Evolutionary conservation across 1,140 invertebrate genomes (phyloP).

Genomic region (Micrasema minimum): DNA sequence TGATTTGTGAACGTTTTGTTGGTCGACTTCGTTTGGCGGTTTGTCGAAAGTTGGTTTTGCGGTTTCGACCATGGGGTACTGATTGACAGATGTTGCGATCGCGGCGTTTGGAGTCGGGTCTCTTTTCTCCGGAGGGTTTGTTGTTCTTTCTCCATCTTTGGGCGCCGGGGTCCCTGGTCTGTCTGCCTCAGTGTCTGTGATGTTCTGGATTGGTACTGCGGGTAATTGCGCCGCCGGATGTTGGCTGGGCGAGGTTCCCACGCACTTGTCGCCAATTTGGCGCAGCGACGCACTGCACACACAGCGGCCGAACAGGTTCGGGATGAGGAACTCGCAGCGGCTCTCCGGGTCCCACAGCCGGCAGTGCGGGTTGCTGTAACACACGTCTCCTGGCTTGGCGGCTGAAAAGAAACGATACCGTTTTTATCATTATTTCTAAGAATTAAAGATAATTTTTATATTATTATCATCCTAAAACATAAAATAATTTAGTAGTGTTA

Average conservation of each 20-base stretch:
- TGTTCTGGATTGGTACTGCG: background rate
- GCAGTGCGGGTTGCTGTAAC: slow-evolving; percentile 90
- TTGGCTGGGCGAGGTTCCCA: slow-evolving; percentile 55
- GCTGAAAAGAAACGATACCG: slow-evolving; percentile 68
- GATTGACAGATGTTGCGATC: slow-evolving; percentile 45
- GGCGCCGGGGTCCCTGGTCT: background rate
- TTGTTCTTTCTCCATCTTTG: background rate
- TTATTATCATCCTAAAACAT: too few relatives aligned
- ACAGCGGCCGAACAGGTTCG: slow-evolving; percentile 88
- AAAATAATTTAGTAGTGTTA: too few relatives aligned
- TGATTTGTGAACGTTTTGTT: slow-evolving; percentile 41
- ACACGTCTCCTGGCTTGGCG: slow-evolving; percentile 86
- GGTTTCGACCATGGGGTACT: slow-evolving; percentile 45
- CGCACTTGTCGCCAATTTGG: slow-evolving; percentile 73
- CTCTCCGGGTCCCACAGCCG: slow-evolving; percentile 82
- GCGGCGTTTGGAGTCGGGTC: slow-evolving; percentile 33
- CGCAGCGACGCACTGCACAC: slow-evolving; percentile 78
- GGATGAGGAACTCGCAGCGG: slow-evolving; percentile 89
- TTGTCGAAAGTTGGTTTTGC: slow-evolving; percentile 1
- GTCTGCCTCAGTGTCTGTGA: background rate
- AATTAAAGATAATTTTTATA: too few relatives aligned
- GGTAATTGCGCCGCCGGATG: slow-evolving; percentile 34
- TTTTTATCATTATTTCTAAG: too few relatives aligned
- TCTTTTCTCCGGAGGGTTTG: slow-evolving; percentile 16
- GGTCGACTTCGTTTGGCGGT: slow-evolving; percentile 41